Percentiles rank a stretch among this genome's conserved stretches.
phyloP scores from a whole-genome alignment of 1,140 invertebrate genomes.

The Bombus confusus region DNA sequence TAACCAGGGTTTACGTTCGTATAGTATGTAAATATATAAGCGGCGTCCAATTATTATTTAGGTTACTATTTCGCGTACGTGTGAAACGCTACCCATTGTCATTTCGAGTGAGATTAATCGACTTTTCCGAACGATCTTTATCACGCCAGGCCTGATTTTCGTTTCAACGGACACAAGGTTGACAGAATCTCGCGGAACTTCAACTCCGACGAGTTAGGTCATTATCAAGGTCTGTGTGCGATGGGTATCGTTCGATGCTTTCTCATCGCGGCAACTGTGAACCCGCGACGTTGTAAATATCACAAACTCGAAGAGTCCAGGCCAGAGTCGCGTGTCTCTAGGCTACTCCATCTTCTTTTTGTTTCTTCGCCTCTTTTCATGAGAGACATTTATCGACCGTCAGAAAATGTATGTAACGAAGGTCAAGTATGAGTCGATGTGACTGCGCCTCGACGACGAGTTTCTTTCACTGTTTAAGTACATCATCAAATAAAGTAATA shows the following conservation, averaged over 20 bases:
- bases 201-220: neutral
- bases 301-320: conserved; percentile 41
- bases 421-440: neutral
- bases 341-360: neutral
- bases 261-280: neutral
- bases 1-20: conserved; percentile 82
- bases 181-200: neutral
- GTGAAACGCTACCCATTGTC: conserved; percentile 58
- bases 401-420: neutral
- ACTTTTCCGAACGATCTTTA: conserved; percentile 27
- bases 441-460: conserved; percentile 57
- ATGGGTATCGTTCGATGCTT: neutral
- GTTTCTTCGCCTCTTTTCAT: conserved; percentile 27
- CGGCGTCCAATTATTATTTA: conserved; percentile 61
- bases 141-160: neutral
- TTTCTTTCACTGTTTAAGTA: conserved; percentile 77
- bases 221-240: neutral
- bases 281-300: conserved; percentile 65
- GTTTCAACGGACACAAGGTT: neutral
- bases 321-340: conserved; percentile 37
- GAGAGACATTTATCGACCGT: conserved; percentile 21
- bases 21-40: conserved; percentile 76
- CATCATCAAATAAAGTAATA: conserved; percentile 79
- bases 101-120: conserved; percentile 42
- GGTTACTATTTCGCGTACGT: conserved; percentile 53